These are phyloP conservation scores for Hippocampus kuda DNA, from an alignment of 2,797 vertebrate genomes.

Conservation along the genomic window DNA sequence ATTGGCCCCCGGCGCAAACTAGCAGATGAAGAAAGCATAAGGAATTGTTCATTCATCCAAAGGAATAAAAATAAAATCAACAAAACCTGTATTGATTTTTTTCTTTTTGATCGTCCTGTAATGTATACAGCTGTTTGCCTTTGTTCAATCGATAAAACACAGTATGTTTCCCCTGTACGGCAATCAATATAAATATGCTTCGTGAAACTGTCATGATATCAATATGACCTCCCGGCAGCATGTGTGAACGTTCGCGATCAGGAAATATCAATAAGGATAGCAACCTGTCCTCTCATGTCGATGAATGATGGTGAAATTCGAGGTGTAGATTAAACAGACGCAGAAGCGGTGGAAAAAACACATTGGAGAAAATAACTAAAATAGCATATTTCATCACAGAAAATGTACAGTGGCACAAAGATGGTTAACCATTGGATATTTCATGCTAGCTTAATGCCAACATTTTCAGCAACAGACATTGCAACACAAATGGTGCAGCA, in stretches of 20 bases:
- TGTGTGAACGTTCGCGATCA: not conserved
- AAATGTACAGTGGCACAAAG: not conserved
- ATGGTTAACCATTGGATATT: not conserved
- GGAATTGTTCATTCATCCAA: constrained; percentile 28
- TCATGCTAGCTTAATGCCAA: not conserved
- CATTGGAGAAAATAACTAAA: not conserved
- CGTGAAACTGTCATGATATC: constrained; percentile 15
- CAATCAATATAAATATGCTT: constrained; percentile 21
- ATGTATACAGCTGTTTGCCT: constrained; percentile 9
- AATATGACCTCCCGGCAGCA: constrained; percentile 9
- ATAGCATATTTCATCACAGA: not conserved
- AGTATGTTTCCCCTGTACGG: constrained; percentile 3
- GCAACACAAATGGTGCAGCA: not conserved
- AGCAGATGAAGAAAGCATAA: constrained; percentile 31
- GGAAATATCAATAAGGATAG: constrained; percentile 2
- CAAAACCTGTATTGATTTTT: constrained; percentile 17
- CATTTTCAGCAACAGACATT: not conserved
- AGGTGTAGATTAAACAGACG: not conserved
- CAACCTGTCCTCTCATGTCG: not conserved
- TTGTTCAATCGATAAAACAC: constrained; percentile 29
- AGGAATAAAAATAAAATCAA: constrained; percentile 10
- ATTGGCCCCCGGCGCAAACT: constrained; percentile 26
- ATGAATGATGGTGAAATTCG: not conserved
- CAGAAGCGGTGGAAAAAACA: not conserved
- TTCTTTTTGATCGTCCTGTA: constrained; percentile 24